Evolutionary conservation across 2,797 vertebrate genomes (phyloP), one percentile per base, ranked within the genome.

Genomic region (Sebastes trivittatus): DNA sequence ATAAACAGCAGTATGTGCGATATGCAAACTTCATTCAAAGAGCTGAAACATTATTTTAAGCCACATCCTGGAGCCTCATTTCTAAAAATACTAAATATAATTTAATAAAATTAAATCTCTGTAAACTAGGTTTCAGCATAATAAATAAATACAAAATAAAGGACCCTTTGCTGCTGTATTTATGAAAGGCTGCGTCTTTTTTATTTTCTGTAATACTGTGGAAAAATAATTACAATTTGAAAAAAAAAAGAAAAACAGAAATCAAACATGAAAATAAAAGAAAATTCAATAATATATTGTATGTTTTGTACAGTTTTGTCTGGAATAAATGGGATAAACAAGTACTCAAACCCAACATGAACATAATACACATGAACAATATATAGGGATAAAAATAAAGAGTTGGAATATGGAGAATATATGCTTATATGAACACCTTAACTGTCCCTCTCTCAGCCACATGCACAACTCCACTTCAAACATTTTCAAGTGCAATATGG

Each of bases 171-270:
- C 60, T 22, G 34, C 74, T 38, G 62, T 81, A 93, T 63, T 83
- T 95, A 95, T 93, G 92, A 96, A 96, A 72, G 95, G 89, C 86
- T n/a, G 92, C 93, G 93, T 94, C 87, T 82, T 94, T 93, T 95
- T 95, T 93, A 94, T 95, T 95, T 77, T 91, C 82, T 91, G 83
- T 92, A 84, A 93, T 92, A 95, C 88, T 92, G 94, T 96, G 95
- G 92, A 96, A 96, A 96, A 96, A 96, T 95, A 96, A 95, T 93
- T 92, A 96, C 89, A 93, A 91, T 95, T 91, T 93, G 77, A 91
- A 88, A 82, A 75, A 82, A 68, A 81, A 80, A 81, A 65, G 49
- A 85, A 71, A 83, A 69, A 59, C 58, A 34, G 4, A 76, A 80
- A 80, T 60, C 34, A 71, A 76, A 72, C 63, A 70, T 88, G 75